These are phyloP conservation scores for Antheraea pernyi DNA, from an alignment of 1,140 invertebrate species.

Conservation along the genomic window DNA sequence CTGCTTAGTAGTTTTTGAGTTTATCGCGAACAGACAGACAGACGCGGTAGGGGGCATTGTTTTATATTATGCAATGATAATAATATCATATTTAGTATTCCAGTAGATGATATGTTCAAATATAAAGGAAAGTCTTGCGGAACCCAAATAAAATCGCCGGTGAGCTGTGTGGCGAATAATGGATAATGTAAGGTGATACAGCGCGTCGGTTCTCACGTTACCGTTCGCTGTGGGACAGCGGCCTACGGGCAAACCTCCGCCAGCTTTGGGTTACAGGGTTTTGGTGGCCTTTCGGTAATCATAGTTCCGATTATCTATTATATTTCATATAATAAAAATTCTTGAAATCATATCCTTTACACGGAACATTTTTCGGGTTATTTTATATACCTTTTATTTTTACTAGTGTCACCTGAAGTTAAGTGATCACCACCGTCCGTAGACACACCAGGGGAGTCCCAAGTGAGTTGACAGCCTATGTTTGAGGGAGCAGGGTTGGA, in stretches of 20 bases:
- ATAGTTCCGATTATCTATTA: not conserved
- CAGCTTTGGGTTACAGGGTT: conserved; percentile 25
- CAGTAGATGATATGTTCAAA: no score
- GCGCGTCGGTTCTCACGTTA: conserved; percentile 28
- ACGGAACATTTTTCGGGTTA: not conserved
- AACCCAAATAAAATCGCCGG: conserved; percentile 21
- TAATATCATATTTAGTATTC: no score
- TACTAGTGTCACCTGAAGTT: no score
- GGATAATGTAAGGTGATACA: conserved; percentile 39
- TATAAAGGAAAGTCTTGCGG: not conserved
- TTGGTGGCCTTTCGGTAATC: conserved; percentile 19
- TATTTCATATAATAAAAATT: conserved; percentile 2
- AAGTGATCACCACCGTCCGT: no score
- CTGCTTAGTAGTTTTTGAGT: no score
- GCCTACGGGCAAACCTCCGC: conserved; percentile 24
- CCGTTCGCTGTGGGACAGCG: conserved; percentile 20
- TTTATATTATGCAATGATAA: no score
- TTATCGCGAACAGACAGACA: no score
- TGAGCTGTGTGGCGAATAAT: conserved; percentile 37
- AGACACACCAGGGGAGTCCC: no score
- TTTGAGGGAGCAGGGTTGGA: no score
- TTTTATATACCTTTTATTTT: not conserved
- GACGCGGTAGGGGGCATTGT: no score
- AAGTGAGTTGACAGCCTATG: no score
- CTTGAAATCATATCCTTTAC: not conserved